Evolutionary conservation across 2,888 invertebrate genomes (phyloP), one percentile per base, ranked within the genome.

Genomic region (Drosophila subquinaria): DNA sequence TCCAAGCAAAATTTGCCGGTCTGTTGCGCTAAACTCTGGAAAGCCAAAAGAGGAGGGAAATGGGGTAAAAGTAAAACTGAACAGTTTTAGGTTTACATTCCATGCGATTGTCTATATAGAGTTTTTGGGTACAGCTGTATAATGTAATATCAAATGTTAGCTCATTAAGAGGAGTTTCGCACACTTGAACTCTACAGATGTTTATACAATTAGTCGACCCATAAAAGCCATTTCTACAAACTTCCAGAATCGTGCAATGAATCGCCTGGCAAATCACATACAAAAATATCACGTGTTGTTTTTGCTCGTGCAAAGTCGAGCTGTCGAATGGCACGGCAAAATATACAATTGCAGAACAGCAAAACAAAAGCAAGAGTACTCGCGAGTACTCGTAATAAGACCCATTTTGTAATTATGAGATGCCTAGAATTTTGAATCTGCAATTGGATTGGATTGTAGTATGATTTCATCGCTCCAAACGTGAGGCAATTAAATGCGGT

Each of bases 221-320:
- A 43, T 35, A n/a, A 48, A 30, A 51, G 38, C n/a, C 20, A 8
- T 27, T 11, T 17, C 23, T 5, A 23, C 23, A 36, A 48, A 3
- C 42, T 38, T 59, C 55, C 60, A 48, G 20, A 11, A 59, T 40
- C 53, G 40, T 30, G 42, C 20, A 45, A 45, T 47, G 17, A 45
- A 47, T 33, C 30, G 40, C 15, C 62, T 40, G 56, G 20, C 38
- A 53, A 30, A 47, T 30, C 20, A 23, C 15, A 17, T 11, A 33
- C 20, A 17, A 8, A 40, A 40, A 43, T n/a, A 70, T 80, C 76
- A 78, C 78, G 80, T 76, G 76, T 77, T 77, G 40, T 17, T 27
- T 6, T 8, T 15, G 51, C 61, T 30, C 68, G 64, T 70, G 66
- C 50, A 27, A 35, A 27, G 36, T 35, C 27, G 47, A 30, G 47